A percentile compares a stretch with the other conserved stretches of the same genome.
phyloP scores from a whole-genome alignment of 2,797 vertebrate genomes.

The Melanotaenia boesemani region DNA sequence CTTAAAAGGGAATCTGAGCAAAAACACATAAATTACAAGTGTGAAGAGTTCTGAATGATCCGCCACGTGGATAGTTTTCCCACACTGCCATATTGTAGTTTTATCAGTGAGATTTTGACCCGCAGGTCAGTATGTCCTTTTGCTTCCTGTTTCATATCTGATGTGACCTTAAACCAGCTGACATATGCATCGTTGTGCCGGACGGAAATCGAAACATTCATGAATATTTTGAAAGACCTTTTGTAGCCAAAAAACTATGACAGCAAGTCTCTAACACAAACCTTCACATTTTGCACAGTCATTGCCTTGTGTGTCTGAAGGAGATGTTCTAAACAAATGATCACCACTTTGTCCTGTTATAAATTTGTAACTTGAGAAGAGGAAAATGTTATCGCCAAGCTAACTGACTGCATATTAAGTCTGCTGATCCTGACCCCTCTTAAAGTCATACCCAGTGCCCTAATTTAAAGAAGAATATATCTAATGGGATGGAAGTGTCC shows the following conservation, averaged over 20 bases:
- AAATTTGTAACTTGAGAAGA: slow-evolving; percentile 28
- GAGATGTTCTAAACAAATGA: not conserved
- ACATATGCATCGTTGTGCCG: slow-evolving; percentile 6
- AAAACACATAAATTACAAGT: not conserved
- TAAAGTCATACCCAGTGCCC: not conserved
- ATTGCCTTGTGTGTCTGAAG: not conserved
- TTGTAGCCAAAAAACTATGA: not conserved
- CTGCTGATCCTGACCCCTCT: not conserved
- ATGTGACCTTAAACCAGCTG: slow-evolving; percentile 22
- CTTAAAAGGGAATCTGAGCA: not conserved
- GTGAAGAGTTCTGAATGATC: not conserved
- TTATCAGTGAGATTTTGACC: not conserved
- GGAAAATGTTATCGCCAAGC: not conserved
- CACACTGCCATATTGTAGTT: not conserved
- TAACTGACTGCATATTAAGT: not conserved
- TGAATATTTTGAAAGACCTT: not conserved
- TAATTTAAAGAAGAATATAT: slow-evolving; percentile 1
- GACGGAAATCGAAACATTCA: slow-evolving; percentile 14
- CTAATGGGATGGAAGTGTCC: slow-evolving; percentile 9
- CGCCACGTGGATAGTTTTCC: not conserved
- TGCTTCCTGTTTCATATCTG: slow-evolving; percentile 15
- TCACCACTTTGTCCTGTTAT: not conserved
- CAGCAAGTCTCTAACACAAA: not conserved
- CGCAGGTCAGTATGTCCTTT: slow-evolving; percentile 9
- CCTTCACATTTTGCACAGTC: slow-evolving; percentile 5